Base-by-base conservation (phyloP, 2,113 vertebrate species). In the Dicaeum eximium region DNA sequence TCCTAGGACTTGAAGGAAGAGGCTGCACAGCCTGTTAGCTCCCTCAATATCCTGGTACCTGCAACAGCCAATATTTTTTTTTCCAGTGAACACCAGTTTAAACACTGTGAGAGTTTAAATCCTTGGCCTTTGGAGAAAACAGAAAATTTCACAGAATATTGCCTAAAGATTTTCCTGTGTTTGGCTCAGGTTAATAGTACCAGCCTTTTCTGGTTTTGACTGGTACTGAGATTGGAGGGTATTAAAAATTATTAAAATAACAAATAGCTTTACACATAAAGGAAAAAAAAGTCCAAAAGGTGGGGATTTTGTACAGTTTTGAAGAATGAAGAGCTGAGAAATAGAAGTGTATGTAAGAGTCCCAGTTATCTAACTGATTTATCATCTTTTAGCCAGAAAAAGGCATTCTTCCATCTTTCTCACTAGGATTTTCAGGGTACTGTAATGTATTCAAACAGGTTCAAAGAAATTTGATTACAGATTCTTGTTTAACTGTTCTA, bases 211-310 rank as follows among this genome's bases (percentile, higher is more conserved):
- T 73, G 10, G 10, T 78, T 81, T 71, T 64, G 6, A 28, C 12
- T 72, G 22, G 12, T 80, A 33, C 22, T 51, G 7, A 64, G 30
- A 58, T 14, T 65, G 22, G 17, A 73, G 4, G 2, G 6, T 47
- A 48, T 16, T 27, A 62, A 66, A 51, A 50, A 21, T 19, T 10
- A 31, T 22, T 44, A 61, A 66, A 44, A 48, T 40, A 66, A 30
- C 2, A 57, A 48, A 12, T 25, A 70, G 3, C 5, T 1, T 48
- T 66, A 74, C 5, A 15, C 5, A 53, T 5, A 20, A 33, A 48
- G 45, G 1, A 7, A 6, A 54, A 54, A 17, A 24, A 20, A 22
- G 10, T 10, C 1, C 9, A 31, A 67, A 54, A 31, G 0, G 1
- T 15, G 7, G 2, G 2, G 1, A 0, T 6, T 58, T 58, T 38